Evolutionary conservation across 2,888 invertebrate genomes (phyloP).

Genomic region (Drosophila aldrichi): DNA sequence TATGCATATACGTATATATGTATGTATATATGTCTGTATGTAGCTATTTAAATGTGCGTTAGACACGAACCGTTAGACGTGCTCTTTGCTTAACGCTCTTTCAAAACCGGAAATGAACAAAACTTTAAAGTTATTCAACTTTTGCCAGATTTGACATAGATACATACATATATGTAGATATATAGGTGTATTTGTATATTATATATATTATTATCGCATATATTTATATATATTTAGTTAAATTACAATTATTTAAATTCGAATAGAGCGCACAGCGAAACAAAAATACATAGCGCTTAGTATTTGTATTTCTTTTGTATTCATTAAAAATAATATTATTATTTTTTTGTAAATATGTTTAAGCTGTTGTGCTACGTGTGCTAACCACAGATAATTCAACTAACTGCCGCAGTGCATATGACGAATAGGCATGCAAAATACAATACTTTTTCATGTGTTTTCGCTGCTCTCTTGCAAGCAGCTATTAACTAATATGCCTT

Average conservation of each 20-base stretch:
- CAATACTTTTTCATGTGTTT: constrained; percentile 54
- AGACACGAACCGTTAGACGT: constrained; percentile 63
- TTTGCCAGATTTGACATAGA: constrained; percentile 30
- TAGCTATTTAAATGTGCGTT: constrained; percentile 25
- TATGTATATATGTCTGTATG: constrained; percentile 8
- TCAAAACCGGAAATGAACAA: constrained; percentile 38
- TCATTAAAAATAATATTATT: constrained; percentile 12
- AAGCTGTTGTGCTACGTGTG: constrained; percentile 51
- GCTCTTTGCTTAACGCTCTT: constrained; percentile 37
- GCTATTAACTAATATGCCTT: constrained; percentile 51
- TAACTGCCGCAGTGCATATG: constrained; percentile 50
- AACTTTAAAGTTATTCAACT: constrained; percentile 38
- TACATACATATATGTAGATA: constrained; percentile 41
- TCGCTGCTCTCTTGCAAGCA: constrained; percentile 20
- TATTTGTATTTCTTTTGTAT: constrained; percentile 37
- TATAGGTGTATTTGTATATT: constrained; percentile 39
- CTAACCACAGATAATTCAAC: constrained; percentile 62
- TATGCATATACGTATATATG: constrained; percentile 29
- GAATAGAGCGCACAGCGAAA: constrained; percentile 69
- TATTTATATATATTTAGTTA: constrained; percentile 41
- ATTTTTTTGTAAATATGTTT: constrained; percentile 34
- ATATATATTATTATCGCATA: constrained; percentile 55
- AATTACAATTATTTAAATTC: constrained; percentile 77
- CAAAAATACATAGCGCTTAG: constrained; percentile 75
- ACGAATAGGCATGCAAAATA: constrained; percentile 44